phyloP scores from a whole-genome alignment of 1,140 invertebrate species.

The Wasmannia auropunctata region DNA sequence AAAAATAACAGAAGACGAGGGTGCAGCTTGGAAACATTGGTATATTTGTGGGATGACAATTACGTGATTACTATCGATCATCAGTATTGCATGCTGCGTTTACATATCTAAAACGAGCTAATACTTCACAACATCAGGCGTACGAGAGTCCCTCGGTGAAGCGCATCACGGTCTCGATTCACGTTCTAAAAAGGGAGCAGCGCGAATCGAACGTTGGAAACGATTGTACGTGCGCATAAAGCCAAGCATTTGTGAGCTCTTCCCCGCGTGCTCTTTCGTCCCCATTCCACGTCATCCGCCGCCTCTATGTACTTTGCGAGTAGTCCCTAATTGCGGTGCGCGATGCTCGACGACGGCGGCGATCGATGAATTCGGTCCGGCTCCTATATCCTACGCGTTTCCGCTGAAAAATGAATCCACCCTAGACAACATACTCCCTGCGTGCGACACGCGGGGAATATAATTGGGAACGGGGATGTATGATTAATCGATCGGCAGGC shows the following conservation, averaged over 20 bases:
- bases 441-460: neutral
- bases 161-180: constrained; percentile 29
- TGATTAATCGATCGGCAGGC: constrained; percentile 64
- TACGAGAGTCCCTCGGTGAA: neutral
- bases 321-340: constrained; percentile 37
- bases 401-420: constrained; percentile 46
- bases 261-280: neutral
- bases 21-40: neutral
- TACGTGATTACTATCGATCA: neutral
- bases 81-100: neutral
- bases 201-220: constrained; percentile 31
- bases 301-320: constrained; percentile 43
- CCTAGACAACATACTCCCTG: constrained; percentile 1
- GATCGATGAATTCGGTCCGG: constrained; percentile 18
- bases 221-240: constrained; percentile 44
- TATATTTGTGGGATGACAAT: neutral
- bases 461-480: constrained; percentile 61
- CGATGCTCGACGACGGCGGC: constrained; percentile 31
- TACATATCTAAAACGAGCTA: constrained; percentile 8
- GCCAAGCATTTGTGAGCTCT: constrained; percentile 23
- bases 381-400: neutral
- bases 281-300: constrained; percentile 6
- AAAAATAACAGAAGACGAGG: neutral
- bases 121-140: neutral
- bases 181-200: constrained; percentile 26